Evolutionary conservation across 2,113 vertebrate species (phyloP).

Genomic region (Merops nubicus): DNA sequence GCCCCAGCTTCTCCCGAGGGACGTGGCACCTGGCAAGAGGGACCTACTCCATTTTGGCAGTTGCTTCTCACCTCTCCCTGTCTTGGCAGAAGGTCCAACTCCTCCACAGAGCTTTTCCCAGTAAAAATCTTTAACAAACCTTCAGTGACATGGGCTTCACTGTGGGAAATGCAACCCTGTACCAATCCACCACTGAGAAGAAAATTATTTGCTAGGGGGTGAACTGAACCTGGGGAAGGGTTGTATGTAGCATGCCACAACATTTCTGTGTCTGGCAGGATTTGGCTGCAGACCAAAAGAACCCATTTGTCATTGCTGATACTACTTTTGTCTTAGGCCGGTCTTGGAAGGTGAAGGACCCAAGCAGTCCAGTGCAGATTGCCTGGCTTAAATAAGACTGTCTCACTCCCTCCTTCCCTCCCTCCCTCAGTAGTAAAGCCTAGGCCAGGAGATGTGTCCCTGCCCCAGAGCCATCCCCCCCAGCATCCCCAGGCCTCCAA

Average conservation of each 20-base stretch:
- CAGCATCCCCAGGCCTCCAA: neutral
- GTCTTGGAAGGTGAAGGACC: neutral
- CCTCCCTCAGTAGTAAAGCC: neutral
- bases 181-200: neutral
- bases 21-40: neutral
- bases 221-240: neutral
- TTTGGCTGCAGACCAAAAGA: neutral
- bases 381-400: neutral
- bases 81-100: neutral
- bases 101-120: neutral
- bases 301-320: neutral
- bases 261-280: neutral
- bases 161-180: neutral
- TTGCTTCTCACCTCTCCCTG: neutral
- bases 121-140: neutral
- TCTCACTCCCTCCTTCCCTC: neutral
- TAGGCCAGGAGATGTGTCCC: neutral
- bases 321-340: neutral
- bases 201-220: neutral
- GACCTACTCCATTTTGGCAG: neutral
- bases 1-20: neutral
- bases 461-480: neutral
- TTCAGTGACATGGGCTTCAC: neutral
- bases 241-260: accelerated
- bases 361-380: neutral